Evolutionary conservation across 2,113 vertebrate genomes (phyloP), one percentile per base, ranked within the genome.

Genomic region (Galeopterus variegatus): DNA sequence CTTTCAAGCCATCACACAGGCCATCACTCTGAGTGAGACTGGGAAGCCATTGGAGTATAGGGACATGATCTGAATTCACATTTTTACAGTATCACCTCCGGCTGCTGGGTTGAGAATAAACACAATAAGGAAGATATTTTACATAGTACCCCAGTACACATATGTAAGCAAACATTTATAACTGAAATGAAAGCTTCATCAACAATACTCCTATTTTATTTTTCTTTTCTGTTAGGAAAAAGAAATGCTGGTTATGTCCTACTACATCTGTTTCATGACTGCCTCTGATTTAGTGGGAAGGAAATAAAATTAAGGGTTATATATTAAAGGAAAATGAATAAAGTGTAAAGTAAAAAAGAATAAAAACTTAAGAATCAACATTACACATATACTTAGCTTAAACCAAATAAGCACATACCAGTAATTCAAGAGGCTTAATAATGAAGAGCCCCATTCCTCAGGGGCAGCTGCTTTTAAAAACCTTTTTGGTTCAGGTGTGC

Each of bases 151-250:
- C 33, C 6, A 48, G 50, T 21, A 56, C 11, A 84, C 3, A 7
- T 41, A 33, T 58, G 80, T 77, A 85, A 88, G 21, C 14, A 67
- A 88, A 73, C 45, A 3, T 83, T 75, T 76, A 33, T 80, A 90
- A 90, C 50, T 45, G 41, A 89, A 87, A 54, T 19, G 70, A 86
- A 88, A 93, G 17, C 6, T 41, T 86, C 11, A 72, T 13, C 23
- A 94, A n/a, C 11, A 81, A 31, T 48, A 89, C 23, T 23, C 12
- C n/a, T 60, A 13, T 70, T 95, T 92, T 52, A 6, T 62, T 81
- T 94, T 77, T 92, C 3, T 50, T 80, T 93, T 95, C 31, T 87
- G 11, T 91, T 93, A 92, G 64, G 41, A 36, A 85, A 94, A 69
- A 82, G 48, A 89, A 88, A 56, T 82, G 65, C 26, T 96, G 13